These are phyloP conservation scores for Arenaria interpres DNA, from an alignment of 2,113 vertebrate genomes.

Conservation along the genomic window DNA sequence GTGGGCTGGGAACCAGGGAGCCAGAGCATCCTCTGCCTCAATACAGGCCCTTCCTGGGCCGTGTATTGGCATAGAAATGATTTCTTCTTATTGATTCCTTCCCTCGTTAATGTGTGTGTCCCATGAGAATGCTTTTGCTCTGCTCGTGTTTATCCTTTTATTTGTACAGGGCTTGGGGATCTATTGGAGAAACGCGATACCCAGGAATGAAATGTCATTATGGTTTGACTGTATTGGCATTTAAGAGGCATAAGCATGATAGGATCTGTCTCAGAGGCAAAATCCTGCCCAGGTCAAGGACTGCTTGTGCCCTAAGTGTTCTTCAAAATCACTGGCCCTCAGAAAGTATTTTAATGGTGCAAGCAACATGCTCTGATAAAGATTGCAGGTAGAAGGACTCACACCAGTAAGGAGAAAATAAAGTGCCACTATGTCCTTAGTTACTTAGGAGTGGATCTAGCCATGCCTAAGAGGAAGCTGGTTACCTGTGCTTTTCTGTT, in stretches of 20 bases:
- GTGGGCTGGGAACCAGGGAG: not conserved
- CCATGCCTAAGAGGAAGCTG: not conserved
- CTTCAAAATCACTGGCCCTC: not conserved
- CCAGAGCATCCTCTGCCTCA: not conserved
- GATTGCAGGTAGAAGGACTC: not conserved
- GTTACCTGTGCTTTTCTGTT: not conserved
- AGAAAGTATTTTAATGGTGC: not conserved
- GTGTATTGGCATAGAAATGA: not conserved
- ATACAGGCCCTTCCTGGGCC: not conserved
- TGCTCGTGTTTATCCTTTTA: not conserved
- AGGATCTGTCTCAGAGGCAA: not conserved
- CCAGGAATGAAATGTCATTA: not conserved
- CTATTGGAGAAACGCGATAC: not conserved
- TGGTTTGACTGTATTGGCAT: not conserved
- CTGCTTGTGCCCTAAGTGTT: not conserved
- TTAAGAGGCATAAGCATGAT: not conserved
- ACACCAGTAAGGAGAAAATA: not conserved
- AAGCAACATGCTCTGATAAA: not conserved
- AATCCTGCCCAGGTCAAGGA: not conserved
- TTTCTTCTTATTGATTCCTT: slow-evolving; percentile 3
- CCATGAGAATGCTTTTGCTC: not conserved
- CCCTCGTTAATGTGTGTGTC: not conserved
- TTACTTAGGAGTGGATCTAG: not conserved
- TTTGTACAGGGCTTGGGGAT: not conserved
- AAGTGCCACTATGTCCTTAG: not conserved